Conservation (phyloP, 2,113 vertebrate species). For the Lates calcarifer region DNA sequence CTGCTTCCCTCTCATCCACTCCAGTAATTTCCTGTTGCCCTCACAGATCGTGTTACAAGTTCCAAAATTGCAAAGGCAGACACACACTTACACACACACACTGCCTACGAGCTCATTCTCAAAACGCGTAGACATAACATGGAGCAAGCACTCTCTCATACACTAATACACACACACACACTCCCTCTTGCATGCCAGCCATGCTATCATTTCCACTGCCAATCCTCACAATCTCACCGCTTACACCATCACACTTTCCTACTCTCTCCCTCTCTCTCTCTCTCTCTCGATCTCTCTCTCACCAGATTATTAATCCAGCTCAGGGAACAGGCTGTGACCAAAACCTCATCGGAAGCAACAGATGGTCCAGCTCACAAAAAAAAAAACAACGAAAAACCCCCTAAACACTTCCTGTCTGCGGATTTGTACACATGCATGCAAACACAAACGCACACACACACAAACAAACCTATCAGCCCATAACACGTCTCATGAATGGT, state of each 20-base stretch:
- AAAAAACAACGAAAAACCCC: constrained; percentile 23
- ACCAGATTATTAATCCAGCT: constrained; percentile 68
- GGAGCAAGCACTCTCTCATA: background rate
- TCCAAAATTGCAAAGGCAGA: constrained; percentile 62
- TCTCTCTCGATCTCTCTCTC: constrained; percentile 1
- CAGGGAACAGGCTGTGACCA: constrained; percentile 67
- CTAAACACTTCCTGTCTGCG: constrained; percentile 24
- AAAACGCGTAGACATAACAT: constrained; percentile 25
- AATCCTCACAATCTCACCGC: constrained; percentile 48
- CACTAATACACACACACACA: constrained; percentile 31
- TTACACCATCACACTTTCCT: constrained; percentile 47
- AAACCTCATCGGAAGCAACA: constrained; percentile 66
- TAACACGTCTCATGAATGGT: constrained; percentile 14
- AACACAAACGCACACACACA: background rate
- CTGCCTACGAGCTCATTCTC: background rate
- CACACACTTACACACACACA: constrained; percentile 29
- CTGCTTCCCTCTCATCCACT: constrained; percentile 67
- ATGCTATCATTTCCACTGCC: constrained; percentile 54
- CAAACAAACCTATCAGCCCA: background rate
- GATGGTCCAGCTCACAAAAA: constrained; percentile 63
- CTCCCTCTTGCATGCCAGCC: constrained; percentile 39
- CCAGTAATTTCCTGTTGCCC: constrained; percentile 93
- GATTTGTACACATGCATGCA: constrained; percentile 17
- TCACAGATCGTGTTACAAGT: constrained; percentile 81
- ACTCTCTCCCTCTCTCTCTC: constrained; percentile 6